A percentile compares a stretch with the other conserved stretches of the same genome.
Evolutionary conservation across 2,797 vertebrate species (phyloP).

Genomic region (Arvicola amphibius): DNA sequence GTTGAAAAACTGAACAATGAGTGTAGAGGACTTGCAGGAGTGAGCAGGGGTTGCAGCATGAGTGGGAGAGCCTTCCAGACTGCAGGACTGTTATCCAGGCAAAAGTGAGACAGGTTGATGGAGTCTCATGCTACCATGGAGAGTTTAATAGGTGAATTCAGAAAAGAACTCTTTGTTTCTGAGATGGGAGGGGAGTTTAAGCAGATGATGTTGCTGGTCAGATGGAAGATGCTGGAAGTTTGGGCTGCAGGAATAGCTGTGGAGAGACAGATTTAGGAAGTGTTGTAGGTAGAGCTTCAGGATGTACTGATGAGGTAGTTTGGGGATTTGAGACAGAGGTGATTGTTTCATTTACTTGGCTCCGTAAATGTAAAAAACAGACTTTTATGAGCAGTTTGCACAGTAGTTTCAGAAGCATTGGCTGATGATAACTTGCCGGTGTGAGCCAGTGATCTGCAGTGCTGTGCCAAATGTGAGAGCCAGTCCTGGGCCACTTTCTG

Average conservation of each 20-base stretch:
- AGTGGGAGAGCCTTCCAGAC: not conserved
- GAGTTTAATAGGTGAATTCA: not conserved
- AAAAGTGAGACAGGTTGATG: not conserved
- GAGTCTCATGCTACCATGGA: not conserved
- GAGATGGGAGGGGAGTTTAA: not conserved
- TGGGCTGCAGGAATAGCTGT: not conserved
- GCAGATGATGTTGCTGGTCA: not conserved
- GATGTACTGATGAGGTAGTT: slow-evolving; percentile 9
- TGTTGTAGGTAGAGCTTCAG: not conserved
- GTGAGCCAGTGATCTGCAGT: not conserved
- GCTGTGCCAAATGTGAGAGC: not conserved
- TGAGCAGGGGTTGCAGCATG: not conserved
- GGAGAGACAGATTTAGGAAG: not conserved
- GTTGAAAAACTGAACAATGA: not conserved
- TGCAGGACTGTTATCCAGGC: not conserved
- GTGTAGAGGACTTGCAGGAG: not conserved
- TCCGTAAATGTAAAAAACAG: not conserved
- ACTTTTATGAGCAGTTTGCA: not conserved
- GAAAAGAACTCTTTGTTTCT: not conserved
- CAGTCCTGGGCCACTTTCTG: not conserved
- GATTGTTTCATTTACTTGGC: slow-evolving; percentile 26
- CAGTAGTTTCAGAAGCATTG: not conserved
- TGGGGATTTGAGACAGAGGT: not conserved
- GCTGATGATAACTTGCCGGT: not conserved
- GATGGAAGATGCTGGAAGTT: not conserved